Evolutionary conservation across 2,797 vertebrate genomes (phyloP), one percentile per base, ranked within the genome.

Genomic region (Lateolabrax maculatus): DNA sequence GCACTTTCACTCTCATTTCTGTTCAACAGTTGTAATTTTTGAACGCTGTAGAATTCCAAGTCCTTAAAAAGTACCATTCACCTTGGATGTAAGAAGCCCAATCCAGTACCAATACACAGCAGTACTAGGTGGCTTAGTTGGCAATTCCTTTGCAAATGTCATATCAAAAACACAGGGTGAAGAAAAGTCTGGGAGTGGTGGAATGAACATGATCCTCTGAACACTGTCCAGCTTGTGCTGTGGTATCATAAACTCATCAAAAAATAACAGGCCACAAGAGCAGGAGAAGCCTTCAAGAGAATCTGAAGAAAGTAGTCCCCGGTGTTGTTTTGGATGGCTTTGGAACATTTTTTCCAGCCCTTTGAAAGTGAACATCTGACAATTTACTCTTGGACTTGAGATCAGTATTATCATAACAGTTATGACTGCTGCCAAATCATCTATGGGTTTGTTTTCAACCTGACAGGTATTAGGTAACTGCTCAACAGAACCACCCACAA

Each of bases 391-490:
- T 53, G 39, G 23, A 75, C 60, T 58, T 52, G 57, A 27, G 60
- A 78, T 68, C 63, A 29, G 21, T 44, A 58, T 70, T 58, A 78
- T 55, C 16, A 64, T 53, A 62, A 75, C 41, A 51, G 11, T 61
- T 51, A 3, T 21, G 36, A 44, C 55, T 60, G 12, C 44, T 48
- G 83, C 80, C 43, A 69, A 79, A 73, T 80, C 64, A 85, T 55
- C 75, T 56, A 29, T 51, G 72, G 23, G 72, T 81, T 61, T 77
- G 70, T 83, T 87, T 89, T 82, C 74, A 71, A 61, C 79, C 83
- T 77, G 81, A 81, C 80, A 90, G 83, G 88, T 81, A 73, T 92
- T 91, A 84, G 87, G 79, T 91, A 91, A 93, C 75, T 13, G 37
- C 51, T 69, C 69, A 66, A 75, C 83, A 83, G 66, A 84, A 73